A percentile compares a stretch with the other conserved stretches of the same genome.
Conservation (phyloP, 2,888 invertebrate genomes). For the Barypeithes pellucidus region DNA sequence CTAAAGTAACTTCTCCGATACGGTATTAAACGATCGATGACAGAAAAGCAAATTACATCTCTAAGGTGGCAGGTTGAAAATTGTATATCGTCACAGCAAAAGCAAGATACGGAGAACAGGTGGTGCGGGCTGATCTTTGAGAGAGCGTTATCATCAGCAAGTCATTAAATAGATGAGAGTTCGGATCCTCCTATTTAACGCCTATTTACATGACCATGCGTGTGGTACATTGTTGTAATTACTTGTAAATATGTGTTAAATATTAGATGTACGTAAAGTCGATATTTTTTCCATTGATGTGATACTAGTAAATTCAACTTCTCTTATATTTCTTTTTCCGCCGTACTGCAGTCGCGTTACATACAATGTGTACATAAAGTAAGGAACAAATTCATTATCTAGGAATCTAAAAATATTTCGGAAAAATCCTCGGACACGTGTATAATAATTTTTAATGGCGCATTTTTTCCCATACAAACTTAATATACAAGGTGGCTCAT, state of each 20-base stretch:
- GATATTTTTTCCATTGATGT: no score
- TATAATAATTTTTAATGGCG: no score
- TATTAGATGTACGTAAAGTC: no score
- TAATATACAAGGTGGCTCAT: no score
- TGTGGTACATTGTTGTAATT: slow-evolving; percentile 60
- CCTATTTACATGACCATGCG: slow-evolving; percentile 59
- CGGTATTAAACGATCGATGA: slow-evolving; percentile 25
- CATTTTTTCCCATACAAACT: no score
- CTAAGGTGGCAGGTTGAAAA: slow-evolving; percentile 34
- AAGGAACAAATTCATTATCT: no score
- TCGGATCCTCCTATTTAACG: slow-evolving; percentile 61
- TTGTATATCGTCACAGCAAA: slow-evolving; percentile 24
- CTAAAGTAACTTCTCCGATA: slow-evolving; percentile 27
- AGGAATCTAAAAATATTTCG: no score
- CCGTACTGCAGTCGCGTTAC: no score
- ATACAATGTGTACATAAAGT: no score
- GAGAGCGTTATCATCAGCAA: slow-evolving; percentile 63
- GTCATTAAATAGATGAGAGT: slow-evolving; percentile 62
- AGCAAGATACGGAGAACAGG: slow-evolving; percentile 30
- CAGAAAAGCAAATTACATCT: slow-evolving; percentile 27
- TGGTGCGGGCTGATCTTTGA: slow-evolving; percentile 59
- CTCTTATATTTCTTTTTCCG: no score
- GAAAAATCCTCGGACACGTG: no score
- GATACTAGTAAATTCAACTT: no score
- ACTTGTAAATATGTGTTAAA: slow-evolving; percentile 44